Evolutionary conservation across 2,888 invertebrate species (phyloP).

Genomic region (Hypsopygia costalis): DNA sequence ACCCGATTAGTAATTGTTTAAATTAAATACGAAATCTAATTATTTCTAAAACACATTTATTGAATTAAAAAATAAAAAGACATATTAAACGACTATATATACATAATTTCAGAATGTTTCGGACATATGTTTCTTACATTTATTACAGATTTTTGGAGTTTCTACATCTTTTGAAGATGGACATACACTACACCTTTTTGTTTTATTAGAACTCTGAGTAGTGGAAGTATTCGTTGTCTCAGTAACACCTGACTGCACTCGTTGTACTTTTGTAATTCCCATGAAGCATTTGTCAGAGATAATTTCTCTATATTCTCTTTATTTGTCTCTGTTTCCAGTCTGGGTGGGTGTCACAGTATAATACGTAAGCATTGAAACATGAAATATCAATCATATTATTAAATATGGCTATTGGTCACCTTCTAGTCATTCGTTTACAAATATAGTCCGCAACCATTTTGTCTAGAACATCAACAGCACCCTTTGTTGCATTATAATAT

Average conservation of each 20-base stretch:
- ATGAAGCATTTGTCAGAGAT: no score
- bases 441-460: conserved; percentile 3
- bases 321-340: no score
- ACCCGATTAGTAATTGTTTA: background rate
- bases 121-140: background rate
- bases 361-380: conserved; percentile 1
- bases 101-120: background rate
- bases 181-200: no score
- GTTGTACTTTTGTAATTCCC: no score
- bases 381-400: conserved; percentile 4
- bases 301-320: no score
- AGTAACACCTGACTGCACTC: no score
- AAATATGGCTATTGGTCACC: conserved; percentile 5
- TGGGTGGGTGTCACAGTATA: background rate
- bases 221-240: no score
- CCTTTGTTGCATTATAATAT: conserved; percentile 2
- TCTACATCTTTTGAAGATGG: background rate
- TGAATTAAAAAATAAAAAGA: background rate
- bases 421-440: conserved; percentile 6
- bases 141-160: background rate
- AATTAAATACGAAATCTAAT: background rate
- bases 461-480: conserved; percentile 5
- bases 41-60: background rate
- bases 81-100: background rate
- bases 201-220: no score